Base-by-base conservation (phyloP, 1,140 invertebrate species). In the Papilio polytes region DNA sequence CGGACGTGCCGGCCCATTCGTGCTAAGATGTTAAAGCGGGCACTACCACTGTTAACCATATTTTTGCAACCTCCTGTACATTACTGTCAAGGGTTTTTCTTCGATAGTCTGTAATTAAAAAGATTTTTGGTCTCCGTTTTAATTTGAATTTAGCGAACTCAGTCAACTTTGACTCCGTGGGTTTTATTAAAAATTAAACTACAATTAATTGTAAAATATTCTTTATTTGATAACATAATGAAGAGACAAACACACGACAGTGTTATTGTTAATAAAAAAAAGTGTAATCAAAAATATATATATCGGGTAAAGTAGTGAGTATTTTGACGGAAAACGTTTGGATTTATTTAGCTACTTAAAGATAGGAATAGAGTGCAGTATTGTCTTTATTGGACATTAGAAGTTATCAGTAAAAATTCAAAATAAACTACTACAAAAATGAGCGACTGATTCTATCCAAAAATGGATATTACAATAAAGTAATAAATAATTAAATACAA, bases 121-220 rank as follows among this genome's bases (percentile, higher is more conserved):
- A 36, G 31, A 36, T 36, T 36, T 36, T 36, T 36, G 31, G 3
- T 36, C 3, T 36, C 31, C 4, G 31, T 36, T 4, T 3, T 3
- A 36, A 36, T 36, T 2, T 36, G 2, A 36, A 36, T 36, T 3
- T 36, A 6, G 31, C 31, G 31, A 36, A 36, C 31, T 26, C 26
- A 2, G 26, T 26, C 26, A 26, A 26, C 26, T 26, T 26, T 26
- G 26, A 26, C 26, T 26, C 26, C 26, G 26, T 26, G 26, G 26
- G 26, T 26, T 26, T 26, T 26, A 26, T 26, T 26, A 26, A 70
- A 36, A 48, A 12, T 41, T 74, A 80, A 81, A 85, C 81, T 81
- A 85, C 83, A 85, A 18, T 78, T 1, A 90, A 89, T 83, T 85
- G 81, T 90, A 90, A 91, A 91, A 91, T 90, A 91, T 86, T 44